Conservation (phyloP, 2,797 vertebrate genomes). For the Tinamus major region DNA sequence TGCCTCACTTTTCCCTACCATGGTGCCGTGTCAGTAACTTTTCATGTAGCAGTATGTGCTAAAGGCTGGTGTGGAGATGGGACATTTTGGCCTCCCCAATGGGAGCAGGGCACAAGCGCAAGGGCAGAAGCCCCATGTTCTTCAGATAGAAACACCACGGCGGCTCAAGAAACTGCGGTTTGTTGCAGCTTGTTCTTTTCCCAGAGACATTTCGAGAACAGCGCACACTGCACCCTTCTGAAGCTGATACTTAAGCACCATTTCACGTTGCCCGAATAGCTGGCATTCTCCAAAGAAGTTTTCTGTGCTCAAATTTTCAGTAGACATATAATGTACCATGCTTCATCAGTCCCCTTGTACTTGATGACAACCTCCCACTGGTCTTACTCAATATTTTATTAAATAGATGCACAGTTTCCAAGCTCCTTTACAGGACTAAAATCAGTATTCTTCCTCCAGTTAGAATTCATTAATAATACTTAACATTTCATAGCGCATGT, state of each 20-base stretch:
- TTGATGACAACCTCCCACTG: conserved; percentile 2
- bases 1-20: background rate
- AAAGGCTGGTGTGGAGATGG: background rate
- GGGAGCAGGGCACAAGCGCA: background rate
- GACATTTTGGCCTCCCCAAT: background rate
- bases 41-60: background rate
- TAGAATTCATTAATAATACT: conserved; percentile 20
- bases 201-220: background rate
- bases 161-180: background rate
- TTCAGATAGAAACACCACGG: background rate
- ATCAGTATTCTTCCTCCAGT: background rate
- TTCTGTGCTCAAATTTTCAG: conserved; percentile 13
- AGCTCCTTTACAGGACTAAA: background rate
- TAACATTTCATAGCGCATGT: background rate
- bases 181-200: background rate
- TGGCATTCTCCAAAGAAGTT: background rate
- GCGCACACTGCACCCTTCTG: background rate
- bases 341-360: background rate
- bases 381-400: background rate
- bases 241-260: background rate
- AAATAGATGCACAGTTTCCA: background rate
- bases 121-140: background rate
- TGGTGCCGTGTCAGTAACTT: background rate
- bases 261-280: background rate
- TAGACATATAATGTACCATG: background rate